phyloP scores from a whole-genome alignment of 2,888 invertebrate species.

The Chouioia cunea region DNA sequence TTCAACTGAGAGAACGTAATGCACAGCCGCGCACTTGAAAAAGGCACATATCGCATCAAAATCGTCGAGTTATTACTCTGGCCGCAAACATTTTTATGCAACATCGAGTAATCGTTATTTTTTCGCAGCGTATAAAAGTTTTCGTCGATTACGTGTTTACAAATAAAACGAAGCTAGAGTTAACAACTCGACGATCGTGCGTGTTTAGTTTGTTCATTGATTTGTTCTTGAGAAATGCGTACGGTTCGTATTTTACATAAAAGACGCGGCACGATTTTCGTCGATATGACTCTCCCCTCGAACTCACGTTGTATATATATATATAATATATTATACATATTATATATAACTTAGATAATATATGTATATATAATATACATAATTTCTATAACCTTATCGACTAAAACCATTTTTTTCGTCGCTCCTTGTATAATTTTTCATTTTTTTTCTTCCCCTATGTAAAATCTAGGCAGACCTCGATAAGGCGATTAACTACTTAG shows the following conservation, averaged over 20 bases:
- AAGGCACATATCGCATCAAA: slow-evolving; percentile 64
- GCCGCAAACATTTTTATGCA: neutral
- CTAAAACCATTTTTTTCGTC: slow-evolving; percentile 51
- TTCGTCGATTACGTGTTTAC: neutral
- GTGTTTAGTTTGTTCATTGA: slow-evolving; percentile 1
- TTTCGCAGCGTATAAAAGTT: too few relatives aligned
- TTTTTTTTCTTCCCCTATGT: slow-evolving; percentile 46
- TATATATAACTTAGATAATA: slow-evolving; percentile 51
- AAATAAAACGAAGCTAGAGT: neutral
- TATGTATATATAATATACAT: slow-evolving; percentile 59
- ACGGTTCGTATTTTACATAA: neutral
- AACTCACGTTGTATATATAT: slow-evolving; percentile 12
- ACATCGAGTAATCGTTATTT: too few relatives aligned
- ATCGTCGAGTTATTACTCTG: slow-evolving; percentile 48
- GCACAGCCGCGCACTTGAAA: slow-evolving; percentile 58
- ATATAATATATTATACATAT: slow-evolving; percentile 54
- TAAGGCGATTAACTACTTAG: slow-evolving; percentile 65
- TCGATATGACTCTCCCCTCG: slow-evolving; percentile 33
- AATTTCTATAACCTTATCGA: slow-evolving; percentile 59
- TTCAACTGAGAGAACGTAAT: slow-evolving; percentile 48
- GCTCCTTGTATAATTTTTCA: slow-evolving; percentile 51
- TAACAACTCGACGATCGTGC: neutral
- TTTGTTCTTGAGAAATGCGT: slow-evolving; percentile 15
- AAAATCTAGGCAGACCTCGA: slow-evolving; percentile 60
- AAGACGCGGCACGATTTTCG: slow-evolving; percentile 22